Evolutionary conservation across 2,888 invertebrate species (phyloP), one percentile per base, ranked within the genome.

Genomic region (Catonia carolina): DNA sequence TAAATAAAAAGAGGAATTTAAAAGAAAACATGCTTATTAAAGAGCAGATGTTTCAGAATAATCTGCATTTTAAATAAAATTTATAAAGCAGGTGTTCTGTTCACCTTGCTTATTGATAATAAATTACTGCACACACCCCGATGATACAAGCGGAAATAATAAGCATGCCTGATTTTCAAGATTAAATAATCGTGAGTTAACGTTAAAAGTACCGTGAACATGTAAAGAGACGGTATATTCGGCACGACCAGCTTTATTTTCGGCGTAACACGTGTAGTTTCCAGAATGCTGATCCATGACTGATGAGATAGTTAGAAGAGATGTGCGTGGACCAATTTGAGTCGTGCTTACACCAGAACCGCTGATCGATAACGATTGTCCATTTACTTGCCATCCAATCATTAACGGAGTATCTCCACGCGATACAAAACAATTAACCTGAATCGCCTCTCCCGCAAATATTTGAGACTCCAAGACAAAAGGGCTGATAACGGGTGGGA

Each of bases 391-490:
- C 81, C 81, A 81, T 60, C 68, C 68, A 64, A 80, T 77, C 66
- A 77, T 71, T 63, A 81, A 69, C 57, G 78, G 80, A 52, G 71
- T 68, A 69, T 80, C 80, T 58, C 83, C 85, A 66, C 78, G 75
- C 37, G 76, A 76, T 59, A 82, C 77, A 77, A 81, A 76, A 75
- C 84, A 78, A 71, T 79, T 82, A 65, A 85, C 79, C 74, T 89
- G 88, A 66, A 84, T 86, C 62, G 87, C 84, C 73, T 88, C 86
- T 64, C 87, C 89, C 69, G 84, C 84, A 73, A 82, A 83, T 67
- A 87, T 81, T 67, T 86, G 85, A 64, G 81, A 80, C 72, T 82
- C 62, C 74, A 89, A 88, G 72, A 81, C 81, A 75, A 89, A 89
- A 68, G 88, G 87, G 73, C 79, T 84, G 75, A 89, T 87, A 73